Evolutionary conservation across 2,888 invertebrate species (phyloP), one percentile per base, ranked within the genome.

Genomic region (Aporophyla nigra): DNA sequence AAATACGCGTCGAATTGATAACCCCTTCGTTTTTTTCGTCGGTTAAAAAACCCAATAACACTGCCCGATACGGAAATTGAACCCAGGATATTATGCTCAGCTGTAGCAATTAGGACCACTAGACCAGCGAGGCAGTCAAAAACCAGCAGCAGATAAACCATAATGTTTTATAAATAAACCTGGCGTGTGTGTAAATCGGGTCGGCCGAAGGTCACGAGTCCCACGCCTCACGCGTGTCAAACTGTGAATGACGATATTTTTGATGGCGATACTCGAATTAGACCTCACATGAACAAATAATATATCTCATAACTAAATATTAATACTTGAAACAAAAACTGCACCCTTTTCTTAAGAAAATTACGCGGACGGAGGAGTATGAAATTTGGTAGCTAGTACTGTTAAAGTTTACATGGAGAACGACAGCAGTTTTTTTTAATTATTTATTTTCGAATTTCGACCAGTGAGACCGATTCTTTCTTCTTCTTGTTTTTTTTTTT

Each of bases 171-270:
- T 58, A 71, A 82, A 82, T 82, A 82, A 59, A 53, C 51, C 54
- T 62, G 80, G 68, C 74, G 49, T 68, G 66, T 68, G 66, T 27
- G 56, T 68, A 21, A 49, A 53, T 49, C 61, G 69, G 40, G 53
- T 73, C 40, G 69, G 9, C n/a, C 53, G 74, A 83, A 81, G 84
- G 74, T 68, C 80, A 67, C 43, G 43, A 46, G 59, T 71, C 54
- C 24, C 82, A 61, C 72, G 63, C 56, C 56, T 2, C 58, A 71
- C 80, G 71, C 74, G 74, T 80, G 24, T 84, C 27, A 12, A 68
- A 63, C 72, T 78, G 62, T 67, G 80, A 82, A 56, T 71, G 33
- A 79, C 54, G 74, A 80, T 80, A 74, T 84, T 68, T 80, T 74
- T 56, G 21, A 74, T 53, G 19, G 43, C 21, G 19, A 33, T 53